Evolutionary conservation across 2,113 vertebrate species (phyloP), one percentile per base, ranked within the genome.

Genomic region (Aegotheles bennettii): DNA sequence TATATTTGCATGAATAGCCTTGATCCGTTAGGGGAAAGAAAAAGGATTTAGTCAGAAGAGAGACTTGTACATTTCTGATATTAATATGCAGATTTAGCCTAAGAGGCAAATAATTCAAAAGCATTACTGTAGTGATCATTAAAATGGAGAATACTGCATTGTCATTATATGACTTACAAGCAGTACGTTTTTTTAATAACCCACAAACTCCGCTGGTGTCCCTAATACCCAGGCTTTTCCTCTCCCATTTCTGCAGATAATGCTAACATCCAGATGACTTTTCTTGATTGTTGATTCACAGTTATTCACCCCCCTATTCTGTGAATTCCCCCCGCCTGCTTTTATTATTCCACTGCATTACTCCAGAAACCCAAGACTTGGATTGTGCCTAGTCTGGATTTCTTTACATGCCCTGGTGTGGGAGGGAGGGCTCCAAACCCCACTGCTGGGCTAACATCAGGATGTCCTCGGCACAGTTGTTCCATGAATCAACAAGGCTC

Each of bases 71-170:
- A 65, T 89, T 94, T 78, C 38, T 53, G n/a, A 53, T 45, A 81
- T 68, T 78, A 93, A 84, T 64, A 90, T 71, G 73, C 43, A 94
- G 71, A 93, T 77, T 60, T 85, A 92, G 90, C 50, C 64, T 68
- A 70, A 90, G 79, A 95, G 77, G 25, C 24, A 95, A 90, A 84
- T 68, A 81, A 88, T 80, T 93, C 69, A 84, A 93, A 87, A 61
- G 5, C 75, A 81, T 77, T 95, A 76, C 31, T 84, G 35, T 9
- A 76, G 45, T 57, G 53, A 84, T 67, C 19, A 47, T 70, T 77
- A 90, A 91, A 95, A 88, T 36, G 26, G 76, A 87, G 48, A 94
- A 91, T 45, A 61, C 6, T 1, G 5, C 56, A 35, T 54, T 74
- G 56, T 77, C 59, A 74, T 86, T 86, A 59, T 20, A 64, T 25